Conservation (phyloP, 2,797 vertebrate genomes). For the Tinamus major region DNA sequence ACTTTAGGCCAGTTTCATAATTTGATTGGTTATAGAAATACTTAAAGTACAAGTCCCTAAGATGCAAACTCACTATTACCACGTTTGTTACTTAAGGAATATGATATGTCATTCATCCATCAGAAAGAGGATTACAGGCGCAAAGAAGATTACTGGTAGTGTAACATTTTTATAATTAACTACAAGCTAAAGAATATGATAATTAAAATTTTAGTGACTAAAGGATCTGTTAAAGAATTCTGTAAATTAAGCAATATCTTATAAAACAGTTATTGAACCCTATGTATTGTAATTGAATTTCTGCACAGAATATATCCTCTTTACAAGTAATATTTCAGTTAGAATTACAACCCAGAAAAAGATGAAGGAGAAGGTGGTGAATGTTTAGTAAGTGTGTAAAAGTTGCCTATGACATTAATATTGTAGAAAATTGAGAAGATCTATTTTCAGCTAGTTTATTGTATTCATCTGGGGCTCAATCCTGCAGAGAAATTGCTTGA, state of each 20-base stretch:
- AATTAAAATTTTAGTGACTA: constrained; percentile 8
- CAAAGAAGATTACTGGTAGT: not conserved
- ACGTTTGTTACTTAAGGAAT: not conserved
- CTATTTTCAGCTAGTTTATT: not conserved
- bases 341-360: not conserved
- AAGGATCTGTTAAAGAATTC: not conserved
- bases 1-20: not conserved
- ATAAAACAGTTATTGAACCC: not conserved
- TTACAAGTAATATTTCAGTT: not conserved
- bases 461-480: not conserved
- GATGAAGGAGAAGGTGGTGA: not conserved
- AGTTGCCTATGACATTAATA: not conserved
- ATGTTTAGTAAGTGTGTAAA: not conserved
- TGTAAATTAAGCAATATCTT: not conserved
- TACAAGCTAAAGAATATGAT: not conserved
- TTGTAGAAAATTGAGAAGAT: not conserved
- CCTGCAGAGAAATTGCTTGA: not conserved
- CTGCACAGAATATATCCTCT: not conserved
- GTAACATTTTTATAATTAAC: constrained; percentile 7
- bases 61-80: not conserved
- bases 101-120: not conserved
- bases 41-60: not conserved
- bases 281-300: not conserved
- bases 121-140: not conserved
- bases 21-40: not conserved